These are phyloP conservation scores for Rotaria sp. DNA, from an alignment of 2,888 invertebrate genomes.

Conservation along the genomic window DNA sequence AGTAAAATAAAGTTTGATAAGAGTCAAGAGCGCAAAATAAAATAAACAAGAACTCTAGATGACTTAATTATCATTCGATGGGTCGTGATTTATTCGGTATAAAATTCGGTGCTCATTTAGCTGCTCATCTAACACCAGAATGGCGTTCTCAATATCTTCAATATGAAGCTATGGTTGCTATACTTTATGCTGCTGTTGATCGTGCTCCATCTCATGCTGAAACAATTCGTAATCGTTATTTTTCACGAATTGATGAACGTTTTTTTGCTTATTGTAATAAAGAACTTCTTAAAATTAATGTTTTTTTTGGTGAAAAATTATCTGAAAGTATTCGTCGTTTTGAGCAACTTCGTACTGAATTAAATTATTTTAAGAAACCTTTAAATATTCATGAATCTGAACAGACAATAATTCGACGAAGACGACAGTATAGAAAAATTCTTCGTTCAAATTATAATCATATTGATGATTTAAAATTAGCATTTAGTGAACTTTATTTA, in stretches of 20 bases:
- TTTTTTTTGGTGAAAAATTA: constrained; percentile 69
- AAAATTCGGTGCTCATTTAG: constrained; percentile 97
- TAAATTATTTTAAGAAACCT: constrained; percentile 53
- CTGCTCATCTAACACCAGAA: constrained; percentile 95
- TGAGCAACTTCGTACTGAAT: constrained; percentile 79
- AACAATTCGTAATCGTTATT: constrained; percentile 60
- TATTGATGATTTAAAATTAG: constrained; percentile 69
- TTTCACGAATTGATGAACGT: constrained; percentile 72
- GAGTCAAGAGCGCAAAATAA: too few relatives aligned
- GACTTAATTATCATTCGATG: neutral
- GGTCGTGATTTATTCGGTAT: constrained; percentile 58
- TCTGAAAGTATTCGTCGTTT: constrained; percentile 93
- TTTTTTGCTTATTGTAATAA: constrained; percentile 86
- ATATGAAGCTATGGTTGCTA: neutral
- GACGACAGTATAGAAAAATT: neutral
- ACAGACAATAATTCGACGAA: neutral
- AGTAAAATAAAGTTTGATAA: too few relatives aligned
- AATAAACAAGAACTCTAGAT: too few relatives aligned
- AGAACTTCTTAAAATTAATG: constrained; percentile 28
- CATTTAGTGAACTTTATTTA: constrained; percentile 95
- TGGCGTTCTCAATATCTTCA: constrained; percentile 86
- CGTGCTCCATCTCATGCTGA: neutral
- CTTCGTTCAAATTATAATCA: constrained; percentile 17
- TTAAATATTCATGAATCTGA: neutral
- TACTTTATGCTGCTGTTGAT: neutral